phyloP scores from a whole-genome alignment of 2,888 invertebrate species.

The Stegophylla sp. region DNA sequence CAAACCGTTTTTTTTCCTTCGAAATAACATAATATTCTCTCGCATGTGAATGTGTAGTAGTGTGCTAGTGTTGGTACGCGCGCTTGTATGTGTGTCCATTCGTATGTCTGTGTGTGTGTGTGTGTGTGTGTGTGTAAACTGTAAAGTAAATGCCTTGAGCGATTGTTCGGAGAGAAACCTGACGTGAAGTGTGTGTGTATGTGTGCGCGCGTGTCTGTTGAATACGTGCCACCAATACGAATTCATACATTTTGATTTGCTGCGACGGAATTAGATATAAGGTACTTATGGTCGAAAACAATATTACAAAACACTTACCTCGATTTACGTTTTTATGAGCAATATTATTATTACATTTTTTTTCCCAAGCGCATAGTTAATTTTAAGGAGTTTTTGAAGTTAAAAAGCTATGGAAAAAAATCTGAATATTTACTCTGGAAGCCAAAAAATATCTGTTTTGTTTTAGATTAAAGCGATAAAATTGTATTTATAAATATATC shows the following conservation, averaged over 20 bases:
- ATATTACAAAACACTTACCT: conserved; percentile 1
- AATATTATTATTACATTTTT: neutral
- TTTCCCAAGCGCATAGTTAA: neutral
- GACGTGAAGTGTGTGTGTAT: neutral
- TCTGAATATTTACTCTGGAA: too few species aligned
- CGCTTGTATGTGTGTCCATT: conserved; percentile 2
- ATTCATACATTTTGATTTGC: conserved; percentile 20
- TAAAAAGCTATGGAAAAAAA: neutral
- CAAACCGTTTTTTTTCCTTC: conserved; percentile 46
- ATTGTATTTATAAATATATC: too few species aligned
- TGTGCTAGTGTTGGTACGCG: neutral
- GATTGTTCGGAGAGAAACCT: conserved; percentile 42
- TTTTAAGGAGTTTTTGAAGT: neutral
- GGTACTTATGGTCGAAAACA: conserved; percentile 25
- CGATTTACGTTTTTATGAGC: neutral
- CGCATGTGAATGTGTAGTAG: neutral
- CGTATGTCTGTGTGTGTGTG: too few species aligned
- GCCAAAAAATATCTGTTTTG: too few species aligned
- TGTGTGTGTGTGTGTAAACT: conserved; percentile 14
- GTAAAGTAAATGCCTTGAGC: conserved; percentile 49
- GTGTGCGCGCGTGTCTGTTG: neutral
- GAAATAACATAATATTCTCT: conserved; percentile 48
- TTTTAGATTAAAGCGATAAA: too few species aligned
- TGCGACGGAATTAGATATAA: conserved; percentile 3
- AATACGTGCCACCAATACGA: conserved; percentile 34